A percentile compares a stretch with the other conserved stretches of the same genome.
These are phyloP conservation scores for Harpalus rubripes DNA, from an alignment of 2,888 invertebrate species.

Conservation along the genomic window DNA sequence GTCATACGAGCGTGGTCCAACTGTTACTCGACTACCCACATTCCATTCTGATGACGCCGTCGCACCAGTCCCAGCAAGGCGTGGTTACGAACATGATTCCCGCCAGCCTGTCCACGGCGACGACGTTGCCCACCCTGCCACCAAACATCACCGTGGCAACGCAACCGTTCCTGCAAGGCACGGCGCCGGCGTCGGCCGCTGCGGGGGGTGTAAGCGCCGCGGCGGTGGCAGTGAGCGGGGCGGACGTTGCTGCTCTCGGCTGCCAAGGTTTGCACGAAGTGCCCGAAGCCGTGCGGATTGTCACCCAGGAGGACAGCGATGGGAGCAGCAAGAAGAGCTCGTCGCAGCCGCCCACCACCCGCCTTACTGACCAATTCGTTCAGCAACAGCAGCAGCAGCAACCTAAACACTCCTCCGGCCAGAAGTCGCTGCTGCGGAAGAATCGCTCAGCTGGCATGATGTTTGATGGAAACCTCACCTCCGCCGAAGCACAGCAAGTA, in stretches of 20 bases:
- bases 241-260: not conserved
- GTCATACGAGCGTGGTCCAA: conserved; percentile 97
- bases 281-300: conserved; percentile 80
- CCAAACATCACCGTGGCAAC: conserved; percentile 62
- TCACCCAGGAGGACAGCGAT: conserved; percentile 77
- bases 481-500: conserved; percentile 81
- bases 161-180: conserved; percentile 65
- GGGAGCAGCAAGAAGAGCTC: conserved; percentile 69
- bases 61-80: conserved; percentile 74
- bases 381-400: conserved; percentile 75
- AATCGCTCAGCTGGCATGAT: conserved; percentile 78
- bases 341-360: conserved; percentile 78
- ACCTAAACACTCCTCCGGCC: conserved; percentile 71
- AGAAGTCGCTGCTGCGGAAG: conserved; percentile 79
- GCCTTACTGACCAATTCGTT: conserved; percentile 76
- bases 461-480: conserved; percentile 79
- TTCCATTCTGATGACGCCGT: conserved; percentile 85
- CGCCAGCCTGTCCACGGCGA: conserved; percentile 69
- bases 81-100: conserved; percentile 57
- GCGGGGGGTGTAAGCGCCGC: conserved; percentile 69
- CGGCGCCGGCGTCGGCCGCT: conserved; percentile 63
- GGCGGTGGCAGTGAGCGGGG: conserved; percentile 70
- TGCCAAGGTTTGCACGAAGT: conserved; percentile 79
- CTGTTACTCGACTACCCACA: conserved; percentile 96
- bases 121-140: conserved; percentile 71